These are phyloP conservation scores for Rhinatrema bivittatum DNA, from an alignment of 2,797 vertebrate species.

Conservation along the genomic window DNA sequence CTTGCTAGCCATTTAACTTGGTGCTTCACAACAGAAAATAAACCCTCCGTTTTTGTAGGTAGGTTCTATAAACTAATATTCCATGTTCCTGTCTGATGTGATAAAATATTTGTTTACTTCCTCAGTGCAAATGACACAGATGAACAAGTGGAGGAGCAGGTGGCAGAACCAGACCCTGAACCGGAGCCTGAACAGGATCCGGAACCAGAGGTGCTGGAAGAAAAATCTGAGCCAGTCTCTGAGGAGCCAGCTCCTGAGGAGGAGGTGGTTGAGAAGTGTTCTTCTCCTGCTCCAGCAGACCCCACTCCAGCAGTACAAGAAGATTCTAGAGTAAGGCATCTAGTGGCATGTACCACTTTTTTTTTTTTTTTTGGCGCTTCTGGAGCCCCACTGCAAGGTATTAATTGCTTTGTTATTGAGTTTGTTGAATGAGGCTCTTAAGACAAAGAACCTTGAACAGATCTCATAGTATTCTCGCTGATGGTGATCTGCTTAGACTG, in stretches of 20 bases:
- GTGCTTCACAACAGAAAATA: too few species aligned
- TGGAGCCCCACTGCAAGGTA: too few species aligned
- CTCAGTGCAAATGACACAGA: slow-evolving; percentile 73
- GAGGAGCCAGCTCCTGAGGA: slow-evolving; percentile 66
- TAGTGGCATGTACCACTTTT: not conserved
- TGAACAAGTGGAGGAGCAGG: slow-evolving; percentile 71
- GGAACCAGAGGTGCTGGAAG: slow-evolving; percentile 57
- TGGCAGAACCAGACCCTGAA: slow-evolving; percentile 62
- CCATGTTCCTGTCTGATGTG: not conserved
- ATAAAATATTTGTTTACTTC: slow-evolving; percentile 2
- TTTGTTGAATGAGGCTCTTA: too few species aligned
- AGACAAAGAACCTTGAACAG: too few species aligned
- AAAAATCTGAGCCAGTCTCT: slow-evolving; percentile 62
- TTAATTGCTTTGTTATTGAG: too few species aligned
- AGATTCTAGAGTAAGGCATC: slow-evolving; percentile 72
- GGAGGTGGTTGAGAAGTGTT: slow-evolving; percentile 64
- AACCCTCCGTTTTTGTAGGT: too few species aligned
- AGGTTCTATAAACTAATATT: too few species aligned
- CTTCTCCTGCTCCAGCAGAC: slow-evolving; percentile 72
- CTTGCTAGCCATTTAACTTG: too few species aligned
- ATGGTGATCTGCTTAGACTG: too few species aligned
- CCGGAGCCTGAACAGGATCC: slow-evolving; percentile 75
- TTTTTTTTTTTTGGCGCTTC: not conserved
- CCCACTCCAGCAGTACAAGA: slow-evolving; percentile 69
- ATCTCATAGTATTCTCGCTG: too few species aligned